A percentile compares a stretch with the other conserved stretches of the same genome.
phyloP scores from a whole-genome alignment of 2,797 vertebrate genomes.

The Myotis daubentonii region DNA sequence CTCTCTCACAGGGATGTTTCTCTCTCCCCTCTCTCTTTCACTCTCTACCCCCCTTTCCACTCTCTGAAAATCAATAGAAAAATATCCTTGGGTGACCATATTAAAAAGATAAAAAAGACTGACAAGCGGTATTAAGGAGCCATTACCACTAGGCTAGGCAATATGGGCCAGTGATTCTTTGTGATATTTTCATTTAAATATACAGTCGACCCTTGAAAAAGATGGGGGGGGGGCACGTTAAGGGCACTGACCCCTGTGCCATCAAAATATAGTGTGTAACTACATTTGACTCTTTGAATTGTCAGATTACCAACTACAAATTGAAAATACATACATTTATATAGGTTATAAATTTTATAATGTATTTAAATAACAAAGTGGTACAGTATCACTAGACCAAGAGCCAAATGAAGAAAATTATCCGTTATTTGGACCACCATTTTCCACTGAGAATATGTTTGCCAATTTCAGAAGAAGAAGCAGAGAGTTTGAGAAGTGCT shows the following conservation, averaged over 20 bases:
- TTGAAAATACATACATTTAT: background rate
- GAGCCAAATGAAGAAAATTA: background rate
- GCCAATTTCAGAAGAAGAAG: background rate
- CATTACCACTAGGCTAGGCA: background rate
- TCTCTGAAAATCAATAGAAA: no score
- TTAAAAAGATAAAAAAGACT: background rate
- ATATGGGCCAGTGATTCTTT: background rate
- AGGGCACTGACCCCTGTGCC: background rate
- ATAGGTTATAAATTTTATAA: background rate
- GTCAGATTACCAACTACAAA: background rate
- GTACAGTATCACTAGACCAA: background rate
- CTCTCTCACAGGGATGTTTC: no score
- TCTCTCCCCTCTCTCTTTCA: no score
- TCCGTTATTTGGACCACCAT: background rate
- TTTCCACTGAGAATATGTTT: background rate
- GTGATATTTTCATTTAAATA: background rate
- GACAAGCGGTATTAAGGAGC: background rate
- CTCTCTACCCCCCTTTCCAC: no score
- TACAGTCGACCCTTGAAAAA: background rate
- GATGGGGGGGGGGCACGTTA: background rate
- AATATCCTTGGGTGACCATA: no score
- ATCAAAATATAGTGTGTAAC: background rate
- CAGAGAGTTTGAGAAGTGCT: background rate
- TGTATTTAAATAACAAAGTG: background rate
- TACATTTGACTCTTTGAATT: background rate